Percentiles rank a stretch among this genome's conserved stretches.
Evolutionary conservation across 2,888 invertebrate species (phyloP).

Genomic region (Horisme vitalbata): DNA sequence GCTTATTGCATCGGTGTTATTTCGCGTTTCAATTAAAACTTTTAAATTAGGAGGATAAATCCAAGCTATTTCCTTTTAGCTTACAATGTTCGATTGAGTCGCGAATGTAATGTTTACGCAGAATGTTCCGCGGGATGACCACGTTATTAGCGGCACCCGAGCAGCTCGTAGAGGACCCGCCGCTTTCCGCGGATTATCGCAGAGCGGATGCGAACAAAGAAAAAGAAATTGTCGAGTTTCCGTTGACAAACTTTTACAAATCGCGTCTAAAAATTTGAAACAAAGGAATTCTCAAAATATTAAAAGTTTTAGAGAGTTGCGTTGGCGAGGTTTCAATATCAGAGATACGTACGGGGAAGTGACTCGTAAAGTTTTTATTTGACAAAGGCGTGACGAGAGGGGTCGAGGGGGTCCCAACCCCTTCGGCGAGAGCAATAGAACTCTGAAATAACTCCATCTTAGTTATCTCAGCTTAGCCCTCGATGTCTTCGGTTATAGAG

Average conservation of each 20-base stretch:
- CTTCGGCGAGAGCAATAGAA: too few relatives aligned
- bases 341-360: conserved; percentile 16
- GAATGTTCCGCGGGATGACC: too few relatives aligned
- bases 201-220: conserved; percentile 22
- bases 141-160: neutral
- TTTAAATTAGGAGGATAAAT: conserved; percentile 24
- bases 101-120: conserved; percentile 10
- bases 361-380: conserved; percentile 30
- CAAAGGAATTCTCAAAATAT: conserved; percentile 32
- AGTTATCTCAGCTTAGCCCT: too few relatives aligned
- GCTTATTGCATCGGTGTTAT: conserved; percentile 29
- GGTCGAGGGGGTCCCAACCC: neutral
- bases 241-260: conserved; percentile 24
- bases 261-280: conserved; percentile 27
- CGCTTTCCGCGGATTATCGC: conserved; percentile 7
- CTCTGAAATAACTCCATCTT: too few relatives aligned
- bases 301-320: conserved; percentile 24
- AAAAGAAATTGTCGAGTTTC: conserved; percentile 29
- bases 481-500: too few relatives aligned
- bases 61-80: conserved; percentile 10
- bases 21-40: conserved; percentile 30
- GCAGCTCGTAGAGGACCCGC: neutral
- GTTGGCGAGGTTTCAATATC: conserved; percentile 18
- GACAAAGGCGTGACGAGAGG: conserved; percentile 27
- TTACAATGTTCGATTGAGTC: conserved; percentile 1